Evolutionary conservation across 2,113 vertebrate species (phyloP).

Genomic region (Thamnophis sirtalis): DNA sequence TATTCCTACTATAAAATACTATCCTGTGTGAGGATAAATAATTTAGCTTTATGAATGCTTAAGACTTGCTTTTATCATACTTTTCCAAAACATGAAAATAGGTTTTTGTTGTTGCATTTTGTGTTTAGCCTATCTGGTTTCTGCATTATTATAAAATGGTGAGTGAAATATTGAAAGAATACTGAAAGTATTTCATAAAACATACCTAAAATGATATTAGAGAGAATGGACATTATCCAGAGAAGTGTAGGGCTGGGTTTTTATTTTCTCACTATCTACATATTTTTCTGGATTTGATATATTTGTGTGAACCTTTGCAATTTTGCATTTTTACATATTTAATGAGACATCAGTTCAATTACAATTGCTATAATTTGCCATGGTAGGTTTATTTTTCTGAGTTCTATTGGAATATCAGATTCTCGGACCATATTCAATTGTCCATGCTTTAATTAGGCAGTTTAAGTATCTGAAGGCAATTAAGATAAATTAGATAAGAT

Average conservation of each 20-base stretch:
- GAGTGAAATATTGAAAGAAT: not conserved
- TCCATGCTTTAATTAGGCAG: not conserved
- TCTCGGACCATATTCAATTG: not conserved
- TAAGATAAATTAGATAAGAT: not conserved
- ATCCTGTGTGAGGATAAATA: not conserved
- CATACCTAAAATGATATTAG: not conserved
- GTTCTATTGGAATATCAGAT: not conserved
- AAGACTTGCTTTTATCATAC: not conserved
- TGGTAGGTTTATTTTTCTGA: not conserved
- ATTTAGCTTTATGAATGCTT: not conserved
- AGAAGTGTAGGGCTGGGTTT: not conserved
- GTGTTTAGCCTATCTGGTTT: not conserved
- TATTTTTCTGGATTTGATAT: not conserved
- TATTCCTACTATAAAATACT: not conserved
- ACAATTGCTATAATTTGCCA: conserved; percentile 1
- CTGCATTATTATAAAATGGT: not conserved
- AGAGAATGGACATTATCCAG: not conserved
- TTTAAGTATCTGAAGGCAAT: not conserved
- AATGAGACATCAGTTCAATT: not conserved
- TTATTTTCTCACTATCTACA: not conserved
- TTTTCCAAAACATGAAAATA: not conserved
- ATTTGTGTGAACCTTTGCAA: not conserved
- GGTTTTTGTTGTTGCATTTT: not conserved
- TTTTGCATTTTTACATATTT: not conserved
- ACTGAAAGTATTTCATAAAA: not conserved